These are phyloP conservation scores for Borostomias antarcticus DNA, from an alignment of 2,797 vertebrate genomes.

Conservation along the genomic window DNA sequence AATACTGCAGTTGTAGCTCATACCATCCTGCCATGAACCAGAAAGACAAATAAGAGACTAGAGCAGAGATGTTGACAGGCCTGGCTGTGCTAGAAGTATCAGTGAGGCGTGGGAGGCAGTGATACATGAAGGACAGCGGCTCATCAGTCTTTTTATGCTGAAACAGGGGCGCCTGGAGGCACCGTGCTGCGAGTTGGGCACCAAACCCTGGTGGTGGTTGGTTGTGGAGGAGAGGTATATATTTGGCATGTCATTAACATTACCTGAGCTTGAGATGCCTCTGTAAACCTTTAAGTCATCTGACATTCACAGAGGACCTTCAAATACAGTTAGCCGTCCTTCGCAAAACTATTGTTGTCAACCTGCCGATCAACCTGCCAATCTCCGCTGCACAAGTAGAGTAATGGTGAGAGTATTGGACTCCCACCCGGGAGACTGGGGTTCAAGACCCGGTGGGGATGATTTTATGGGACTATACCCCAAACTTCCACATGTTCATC, in stretches of 20 bases:
- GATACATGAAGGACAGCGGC: slow-evolving; percentile 39
- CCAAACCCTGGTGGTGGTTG: slow-evolving; percentile 4
- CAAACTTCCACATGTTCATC: too few relatives aligned
- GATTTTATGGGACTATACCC: too few relatives aligned
- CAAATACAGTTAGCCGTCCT: slow-evolving; percentile 33
- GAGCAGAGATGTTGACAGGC: neutral
- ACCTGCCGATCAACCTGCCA: too few relatives aligned
- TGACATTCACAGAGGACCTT: slow-evolving; percentile 43
- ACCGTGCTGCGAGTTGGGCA: slow-evolving; percentile 28
- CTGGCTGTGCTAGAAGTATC: slow-evolving; percentile 42
- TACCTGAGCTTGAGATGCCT: slow-evolving; percentile 4
- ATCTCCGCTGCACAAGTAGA: too few relatives aligned
- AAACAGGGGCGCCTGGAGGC: neutral
- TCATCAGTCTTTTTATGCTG: slow-evolving; percentile 41
- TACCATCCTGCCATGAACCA: too few relatives aligned
- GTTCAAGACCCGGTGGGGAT: too few relatives aligned
- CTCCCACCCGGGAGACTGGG: too few relatives aligned
- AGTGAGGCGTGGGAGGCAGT: slow-evolving; percentile 39
- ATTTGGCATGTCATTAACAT: slow-evolving; percentile 20
- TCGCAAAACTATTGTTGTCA: too few relatives aligned
- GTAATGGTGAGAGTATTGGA: too few relatives aligned
- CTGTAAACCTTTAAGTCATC: slow-evolving; percentile 21
- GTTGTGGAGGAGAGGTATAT: neutral
- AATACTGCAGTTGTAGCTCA: too few relatives aligned
- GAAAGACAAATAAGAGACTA: neutral